Base-by-base conservation (phyloP, 2,113 vertebrate species). In the Bagarius yarrelli region DNA sequence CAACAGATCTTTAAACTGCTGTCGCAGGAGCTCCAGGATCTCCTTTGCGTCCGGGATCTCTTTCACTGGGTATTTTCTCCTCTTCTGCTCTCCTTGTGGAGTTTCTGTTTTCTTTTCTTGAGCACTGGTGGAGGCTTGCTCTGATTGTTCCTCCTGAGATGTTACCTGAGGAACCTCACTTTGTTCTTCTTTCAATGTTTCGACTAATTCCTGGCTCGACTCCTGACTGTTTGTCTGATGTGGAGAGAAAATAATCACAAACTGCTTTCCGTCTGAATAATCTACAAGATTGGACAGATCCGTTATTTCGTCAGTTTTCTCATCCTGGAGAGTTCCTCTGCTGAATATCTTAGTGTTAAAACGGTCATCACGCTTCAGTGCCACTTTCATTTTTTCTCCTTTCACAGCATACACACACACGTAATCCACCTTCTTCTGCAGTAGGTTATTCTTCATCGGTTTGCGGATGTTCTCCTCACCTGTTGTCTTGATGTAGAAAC, bases 331-430 rank as follows among this genome's bases (percentile, higher is more conserved):
- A 21, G 3, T 16, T 9, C 81, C 18, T 23, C 71, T 83, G 0
- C 13, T 14, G 4, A 81, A 83, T 3, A 81, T 34, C 14, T 0
- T 23, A 1, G 12, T 5, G 6, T 0, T 21, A 59, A 87, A 87
- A n/a, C 85, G 40, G 0, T 83, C 81, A 25, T 87, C 85, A 8
- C 40, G 74, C 13, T 3, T n/a, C 0, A 87, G 71, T 32, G 85
- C 83, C n/a, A 0, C 8, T 40, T 44, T 81, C 18, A 87, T 40
- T 4, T 4, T 83, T 18, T 85, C 81, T 3, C 44, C 40, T 60
- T 79, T 74, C 13, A 81, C 14, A 0, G 74, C 85, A 2, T 76
- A 83, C 11, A 87, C 83, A 72, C 81, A 85, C 15, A 86, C 69
- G 16, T 57, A n/a, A 19, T 83, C 73, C 25, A 83, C 67, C 0